A percentile compares a stretch with the other conserved stretches of the same genome.
Conservation (phyloP, 2,113 vertebrate species). For the Lucifuga dentata region DNA sequence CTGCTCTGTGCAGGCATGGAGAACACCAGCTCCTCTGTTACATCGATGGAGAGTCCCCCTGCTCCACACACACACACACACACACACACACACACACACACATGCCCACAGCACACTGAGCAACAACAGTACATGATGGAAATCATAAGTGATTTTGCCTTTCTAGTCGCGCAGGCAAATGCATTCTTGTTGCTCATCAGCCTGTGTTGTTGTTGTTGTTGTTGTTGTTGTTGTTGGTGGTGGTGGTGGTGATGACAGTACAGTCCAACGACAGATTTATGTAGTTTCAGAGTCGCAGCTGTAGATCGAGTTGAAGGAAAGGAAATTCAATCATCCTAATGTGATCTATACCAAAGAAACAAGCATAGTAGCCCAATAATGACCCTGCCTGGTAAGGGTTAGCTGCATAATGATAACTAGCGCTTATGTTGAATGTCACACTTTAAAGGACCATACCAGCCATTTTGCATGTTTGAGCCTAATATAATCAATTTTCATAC, state of each 20-base stretch:
- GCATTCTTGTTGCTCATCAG: conserved; percentile 1
- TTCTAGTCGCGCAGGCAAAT: conserved; percentile 31
- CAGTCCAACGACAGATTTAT: too few species aligned
- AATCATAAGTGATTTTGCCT: conserved; percentile 20
- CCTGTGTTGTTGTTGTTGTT: conserved; percentile 12
- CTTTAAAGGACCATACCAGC: too few species aligned
- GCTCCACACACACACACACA: conserved; percentile 17
- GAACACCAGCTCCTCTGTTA: conserved; percentile 64
- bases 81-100: conserved; percentile 8
- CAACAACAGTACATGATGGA: conserved; percentile 29
- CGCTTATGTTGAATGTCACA: too few species aligned
- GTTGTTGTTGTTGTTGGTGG: not conserved
- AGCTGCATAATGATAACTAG: too few species aligned
- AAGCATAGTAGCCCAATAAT: too few species aligned
- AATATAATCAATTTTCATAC: too few species aligned
- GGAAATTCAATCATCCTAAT: too few species aligned
- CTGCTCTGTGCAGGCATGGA: conserved; percentile 50
- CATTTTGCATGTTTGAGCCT: too few species aligned
- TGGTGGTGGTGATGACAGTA: not conserved
- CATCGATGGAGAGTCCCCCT: conserved; percentile 52
- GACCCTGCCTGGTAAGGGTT: too few species aligned
- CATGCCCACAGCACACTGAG: not conserved
- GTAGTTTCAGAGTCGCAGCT: too few species aligned
- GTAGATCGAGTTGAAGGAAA: too few species aligned
- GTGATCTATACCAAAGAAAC: too few species aligned